Evolutionary conservation across 2,888 invertebrate genomes (phyloP).

Genomic region (Pheosia tremula): DNA sequence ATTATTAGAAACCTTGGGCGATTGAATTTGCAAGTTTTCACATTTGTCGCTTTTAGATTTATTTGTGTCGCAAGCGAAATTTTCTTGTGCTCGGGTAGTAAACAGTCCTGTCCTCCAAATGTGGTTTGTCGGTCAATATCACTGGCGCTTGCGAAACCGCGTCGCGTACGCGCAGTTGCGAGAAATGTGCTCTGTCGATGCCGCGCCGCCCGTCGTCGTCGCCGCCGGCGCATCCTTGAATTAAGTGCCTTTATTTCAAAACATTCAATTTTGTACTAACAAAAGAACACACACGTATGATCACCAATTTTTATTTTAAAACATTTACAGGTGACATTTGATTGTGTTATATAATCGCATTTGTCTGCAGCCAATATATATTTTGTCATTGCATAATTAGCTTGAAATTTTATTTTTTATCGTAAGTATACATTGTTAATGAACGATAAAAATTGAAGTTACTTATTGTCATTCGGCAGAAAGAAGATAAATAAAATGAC

Average conservation of each 20-base stretch:
- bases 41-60: constrained; percentile 23
- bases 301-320: not conserved
- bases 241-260: constrained; percentile 4
- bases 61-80: constrained; percentile 49
- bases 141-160: constrained; percentile 58
- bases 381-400: not conserved
- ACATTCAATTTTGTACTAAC: not conserved
- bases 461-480: no score
- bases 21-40: constrained; percentile 24
- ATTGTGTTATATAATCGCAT: not conserved
- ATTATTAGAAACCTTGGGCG: constrained; percentile 13
- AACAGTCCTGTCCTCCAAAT: constrained; percentile 65
- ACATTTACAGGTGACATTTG: not conserved
- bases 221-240: constrained; percentile 40
- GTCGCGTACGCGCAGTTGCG: constrained; percentile 43
- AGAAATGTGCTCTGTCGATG: constrained; percentile 44
- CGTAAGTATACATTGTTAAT: no score
- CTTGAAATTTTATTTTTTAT: no score
- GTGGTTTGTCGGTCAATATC: constrained; percentile 73
- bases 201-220: not conserved
- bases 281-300: not conserved
- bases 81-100: constrained; percentile 44
- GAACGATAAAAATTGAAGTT: no score
- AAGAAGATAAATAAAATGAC: no score
- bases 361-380: not conserved